Evolutionary conservation across 2,888 invertebrate genomes (phyloP).

Genomic region (Pristionchus entomophagus): DNA sequence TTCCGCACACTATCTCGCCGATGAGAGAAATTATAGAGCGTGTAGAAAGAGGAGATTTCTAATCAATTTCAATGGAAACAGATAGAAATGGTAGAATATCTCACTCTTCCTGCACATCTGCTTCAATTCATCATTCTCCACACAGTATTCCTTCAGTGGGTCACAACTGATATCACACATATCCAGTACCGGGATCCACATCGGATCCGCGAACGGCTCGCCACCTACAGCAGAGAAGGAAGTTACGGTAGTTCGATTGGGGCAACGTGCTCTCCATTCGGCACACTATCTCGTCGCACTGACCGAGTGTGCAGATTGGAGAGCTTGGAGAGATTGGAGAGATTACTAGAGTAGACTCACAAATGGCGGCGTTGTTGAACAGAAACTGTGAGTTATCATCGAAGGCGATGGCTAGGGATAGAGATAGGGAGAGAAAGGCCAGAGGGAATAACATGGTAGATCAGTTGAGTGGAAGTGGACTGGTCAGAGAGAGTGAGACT

Average conservation of each 20-base stretch:
- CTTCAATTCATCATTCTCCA: slow-evolving; percentile 71
- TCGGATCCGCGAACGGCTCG: slow-evolving; percentile 71
- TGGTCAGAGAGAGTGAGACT: background rate
- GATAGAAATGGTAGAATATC: too few relatives aligned
- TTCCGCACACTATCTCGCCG: too few relatives aligned
- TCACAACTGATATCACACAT: slow-evolving; percentile 69
- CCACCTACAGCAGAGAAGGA: slow-evolving; percentile 60
- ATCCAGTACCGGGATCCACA: slow-evolving; percentile 74
- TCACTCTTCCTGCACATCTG: slow-evolving; percentile 70
- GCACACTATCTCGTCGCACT: too few relatives aligned
- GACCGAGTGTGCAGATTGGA: too few relatives aligned
- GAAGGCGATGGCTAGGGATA: background rate
- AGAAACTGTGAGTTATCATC: slow-evolving; percentile 46
- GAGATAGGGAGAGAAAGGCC: background rate
- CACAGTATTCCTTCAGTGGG: slow-evolving; percentile 67
- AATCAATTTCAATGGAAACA: too few relatives aligned
- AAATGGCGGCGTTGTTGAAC: slow-evolving; percentile 34
- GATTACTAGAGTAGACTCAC: too few relatives aligned
- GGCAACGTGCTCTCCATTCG: too few relatives aligned
- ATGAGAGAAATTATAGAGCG: too few relatives aligned
- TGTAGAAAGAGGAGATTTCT: too few relatives aligned
- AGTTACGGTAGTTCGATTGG: background rate
- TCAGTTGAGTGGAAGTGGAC: background rate
- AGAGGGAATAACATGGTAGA: background rate
- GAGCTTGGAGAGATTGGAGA: too few relatives aligned